Evolutionary conservation across 2,888 invertebrate species (phyloP), one percentile per base, ranked within the genome.

Genomic region (Drosophila merina): DNA sequence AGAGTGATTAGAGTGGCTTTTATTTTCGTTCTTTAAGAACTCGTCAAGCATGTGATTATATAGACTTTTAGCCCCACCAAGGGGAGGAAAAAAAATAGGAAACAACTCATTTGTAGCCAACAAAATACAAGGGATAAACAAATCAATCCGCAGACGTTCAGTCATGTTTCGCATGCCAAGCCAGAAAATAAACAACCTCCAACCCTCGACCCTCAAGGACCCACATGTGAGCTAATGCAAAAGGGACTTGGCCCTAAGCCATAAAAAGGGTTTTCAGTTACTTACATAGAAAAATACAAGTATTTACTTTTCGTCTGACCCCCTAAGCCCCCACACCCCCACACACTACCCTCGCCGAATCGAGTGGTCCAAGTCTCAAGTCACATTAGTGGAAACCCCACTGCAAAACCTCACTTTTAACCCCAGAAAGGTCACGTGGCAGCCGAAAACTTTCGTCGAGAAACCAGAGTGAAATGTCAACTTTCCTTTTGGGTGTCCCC

Each of bases 121-220:
- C 64, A 52, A 75, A 79, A 62, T 73, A 50, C 68, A 62, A 68
- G 67, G 51, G 58, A 68, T 64, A 68, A 69, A 71, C 72, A 72
- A 83, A 81, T 83, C 80, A 82, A 81, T 81, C 70, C 77, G 63
- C 68, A 77, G 67, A 70, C 73, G 66, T 77, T 73, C 59, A 49
- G 57, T 56, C 64, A 71, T 73, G 68, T 63, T 57, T 40, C 44
- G 64, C 58, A 73, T 73, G 47, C 60, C 31, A 59, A 68, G 38
- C 47, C 69, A 62, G 52, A 54, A 49, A 50, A 54, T 30, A 48
- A 51, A 56, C 42, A 63, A 52, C 33, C 36, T 20, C 20, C 20
- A 20, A 20, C 20, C 20, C 40, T 4, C 26, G 25, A 8, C 26
- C 12, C 20, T 20, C 7, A 38, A 49, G 42, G 31, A 59, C 30